Evolutionary conservation across 2,797 vertebrate genomes (phyloP), one percentile per base, ranked within the genome.

Genomic region (Danio kyathit): DNA sequence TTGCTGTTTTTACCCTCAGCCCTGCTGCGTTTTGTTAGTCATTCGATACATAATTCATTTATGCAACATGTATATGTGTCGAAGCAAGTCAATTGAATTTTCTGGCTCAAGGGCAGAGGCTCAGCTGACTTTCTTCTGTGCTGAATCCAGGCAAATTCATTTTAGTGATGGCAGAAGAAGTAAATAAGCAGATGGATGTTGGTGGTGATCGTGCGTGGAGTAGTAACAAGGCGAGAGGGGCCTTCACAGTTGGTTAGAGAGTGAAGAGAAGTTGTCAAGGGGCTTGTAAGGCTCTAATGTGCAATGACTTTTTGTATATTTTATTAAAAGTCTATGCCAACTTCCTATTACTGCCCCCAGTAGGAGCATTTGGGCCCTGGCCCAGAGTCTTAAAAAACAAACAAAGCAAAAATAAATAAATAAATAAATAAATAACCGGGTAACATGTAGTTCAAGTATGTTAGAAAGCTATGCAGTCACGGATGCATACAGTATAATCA

Each of bases 121-220:
- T 12, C 54, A 75, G 65, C 75, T 76, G 81, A 79, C 52, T 74
- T 82, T 74, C 49, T 70, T 76, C 66, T 43, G 19, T 56, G 48
- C 49, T 17, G 56, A 82, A 76, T 84, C 73, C 63, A 59, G 60
- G 74, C 74, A 7, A 71, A 83, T 81, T 75, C 57, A 79, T 84
- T 78, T 75, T 73, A 79, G 84, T 59, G 41, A 77, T 73, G 56
- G 51, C 52, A 71, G 66, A 65, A 72, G 38, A 72, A 83, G 69
- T 83, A 86, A 84, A 86, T 81, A 84, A 84, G 81, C 83, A 83
- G 81, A 83, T 83, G 83, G 81, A 79, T 71, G 75, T 77, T 75
- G 70, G 74, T 17, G 29, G 49, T 84, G 77, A 65, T 72, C 78
- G 64, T 86, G 85, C 81, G 65, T 63, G 14, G 85, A 77, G 66